Evolutionary conservation across 2,888 invertebrate species (phyloP), one percentile per base, ranked within the genome.

Genomic region (Thyatira batis): DNA sequence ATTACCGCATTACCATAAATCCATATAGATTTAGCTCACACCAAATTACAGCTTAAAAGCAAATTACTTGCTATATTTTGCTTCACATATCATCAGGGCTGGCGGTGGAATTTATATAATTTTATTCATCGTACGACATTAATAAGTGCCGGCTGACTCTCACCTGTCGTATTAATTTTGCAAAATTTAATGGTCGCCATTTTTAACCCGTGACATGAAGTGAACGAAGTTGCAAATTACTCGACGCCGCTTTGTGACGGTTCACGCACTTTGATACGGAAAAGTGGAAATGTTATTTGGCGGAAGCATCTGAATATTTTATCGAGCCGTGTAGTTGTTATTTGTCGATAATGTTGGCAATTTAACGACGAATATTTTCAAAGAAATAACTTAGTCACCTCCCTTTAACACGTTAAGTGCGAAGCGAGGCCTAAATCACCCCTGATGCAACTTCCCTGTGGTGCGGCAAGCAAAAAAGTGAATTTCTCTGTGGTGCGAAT

Each of bases 81-180:
- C 39, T 39, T 39, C 11, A 39, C 39, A 39, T 39, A 39, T 39
- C 39, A 39, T 8, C 17, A n/a, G n/a, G n/a, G n/a, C n/a, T n/a
- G 8, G 39, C 39, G 2, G 50, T 58, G 55, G 50, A 57, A 56
- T 53, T 57, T 55, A 58, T 61, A 63, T 59, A 61, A 62, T 63
- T 60, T 58, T 60, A 57, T 62, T 55, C 57, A 55, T 55, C 51
- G 48, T 45, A 45, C 25, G 43, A 62, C 39, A 59, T 67, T 67
- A 65, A 69, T 64, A 66, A 70, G 61, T 57, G 61, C 53, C 55
- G 54, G 51, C 52, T 55, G 27, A 48, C 58, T 54, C 57, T 69
- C 67, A 69, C 66, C 69, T 71, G 74, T 67, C 75, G 65, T 65
- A 74, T 77, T 73, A 75, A 77, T 75, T 71, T 76, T 66, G 61